phyloP scores from a whole-genome alignment of 53 echinoderm and acorn worm genomes.

The Astropecten irregularis region DNA sequence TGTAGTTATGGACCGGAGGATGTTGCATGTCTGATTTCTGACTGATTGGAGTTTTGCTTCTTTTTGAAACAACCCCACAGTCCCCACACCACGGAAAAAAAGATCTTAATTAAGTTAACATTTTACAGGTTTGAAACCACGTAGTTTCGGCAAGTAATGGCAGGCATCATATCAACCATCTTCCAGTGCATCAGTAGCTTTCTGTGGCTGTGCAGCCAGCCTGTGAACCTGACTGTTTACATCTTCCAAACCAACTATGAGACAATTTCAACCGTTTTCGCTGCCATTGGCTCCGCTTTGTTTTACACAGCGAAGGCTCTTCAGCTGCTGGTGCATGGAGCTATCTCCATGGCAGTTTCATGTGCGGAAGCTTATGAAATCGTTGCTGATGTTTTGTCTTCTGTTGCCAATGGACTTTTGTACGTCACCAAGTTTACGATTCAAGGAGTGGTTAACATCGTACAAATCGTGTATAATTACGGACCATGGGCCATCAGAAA shows the following conservation, averaged over 20 bases:
- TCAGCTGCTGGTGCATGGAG: constrained; percentile 12
- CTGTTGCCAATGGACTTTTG: not conserved
- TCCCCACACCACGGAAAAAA: too few species aligned
- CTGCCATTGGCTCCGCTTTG: not conserved
- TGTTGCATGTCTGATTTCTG: too few species aligned
- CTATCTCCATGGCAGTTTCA: not conserved
- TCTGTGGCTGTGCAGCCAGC: constrained; percentile 47
- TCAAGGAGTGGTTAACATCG: not conserved
- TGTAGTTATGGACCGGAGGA: too few species aligned
- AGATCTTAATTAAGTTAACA: too few species aligned
- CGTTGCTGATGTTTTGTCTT: not conserved
- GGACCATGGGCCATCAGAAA: not conserved
- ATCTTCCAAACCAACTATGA: constrained; percentile 37
- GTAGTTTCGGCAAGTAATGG: too few species aligned
- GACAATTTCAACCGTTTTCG: constrained; percentile 7
- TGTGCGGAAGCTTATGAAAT: not conserved
- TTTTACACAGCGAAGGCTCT: not conserved
- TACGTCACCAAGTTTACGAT: not conserved
- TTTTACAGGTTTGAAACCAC: too few species aligned
- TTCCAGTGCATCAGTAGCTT: constrained; percentile 8
- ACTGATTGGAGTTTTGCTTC: too few species aligned
- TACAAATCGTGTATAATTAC: not conserved
- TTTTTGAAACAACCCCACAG: too few species aligned
- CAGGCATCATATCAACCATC: not conserved
- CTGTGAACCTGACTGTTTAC: not conserved